A percentile compares a stretch with the other conserved stretches of the same genome.
Conservation (phyloP, 2,113 vertebrate genomes). For the Gymnobelideus leadbeateri region DNA sequence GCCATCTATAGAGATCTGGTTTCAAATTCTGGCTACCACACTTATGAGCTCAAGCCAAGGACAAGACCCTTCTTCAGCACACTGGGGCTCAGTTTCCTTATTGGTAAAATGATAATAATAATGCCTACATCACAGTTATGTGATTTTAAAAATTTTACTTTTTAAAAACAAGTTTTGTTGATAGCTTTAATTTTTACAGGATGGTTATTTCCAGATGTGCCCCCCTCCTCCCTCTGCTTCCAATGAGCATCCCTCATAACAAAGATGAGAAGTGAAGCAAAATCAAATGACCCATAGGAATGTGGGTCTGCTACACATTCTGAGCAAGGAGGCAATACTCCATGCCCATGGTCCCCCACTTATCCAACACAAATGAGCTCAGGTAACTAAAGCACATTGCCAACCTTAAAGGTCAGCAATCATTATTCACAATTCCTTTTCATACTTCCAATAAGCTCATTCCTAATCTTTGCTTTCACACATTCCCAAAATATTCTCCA, state of each 20-base stretch:
- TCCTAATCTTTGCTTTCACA: conserved; percentile 7
- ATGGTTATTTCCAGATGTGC: background rate
- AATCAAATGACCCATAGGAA: background rate
- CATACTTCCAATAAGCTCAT: conserved; percentile 15
- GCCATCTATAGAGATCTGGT: background rate
- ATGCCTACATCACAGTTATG: background rate
- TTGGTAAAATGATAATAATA: background rate
- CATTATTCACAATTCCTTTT: conserved; percentile 60
- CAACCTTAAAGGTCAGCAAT: background rate
- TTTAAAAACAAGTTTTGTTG: background rate
- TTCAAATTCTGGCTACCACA: background rate
- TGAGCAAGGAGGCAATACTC: background rate
- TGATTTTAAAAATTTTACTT: background rate
- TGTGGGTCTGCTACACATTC: background rate
- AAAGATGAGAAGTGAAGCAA: background rate
- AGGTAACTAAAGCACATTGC: background rate
- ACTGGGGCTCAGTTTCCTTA: background rate
- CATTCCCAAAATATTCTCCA: conserved; percentile 57
- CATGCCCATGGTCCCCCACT: background rate
- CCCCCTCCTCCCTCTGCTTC: background rate
- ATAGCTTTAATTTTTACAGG: background rate
- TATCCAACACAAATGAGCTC: background rate
- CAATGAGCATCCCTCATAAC: background rate
- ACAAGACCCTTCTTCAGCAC: background rate
- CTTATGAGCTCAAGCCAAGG: background rate